A percentile compares a stretch with the other conserved stretches of the same genome.
Evolutionary conservation across 2,113 vertebrate species (phyloP).

Genomic region (Cynopterus brachyotis): DNA sequence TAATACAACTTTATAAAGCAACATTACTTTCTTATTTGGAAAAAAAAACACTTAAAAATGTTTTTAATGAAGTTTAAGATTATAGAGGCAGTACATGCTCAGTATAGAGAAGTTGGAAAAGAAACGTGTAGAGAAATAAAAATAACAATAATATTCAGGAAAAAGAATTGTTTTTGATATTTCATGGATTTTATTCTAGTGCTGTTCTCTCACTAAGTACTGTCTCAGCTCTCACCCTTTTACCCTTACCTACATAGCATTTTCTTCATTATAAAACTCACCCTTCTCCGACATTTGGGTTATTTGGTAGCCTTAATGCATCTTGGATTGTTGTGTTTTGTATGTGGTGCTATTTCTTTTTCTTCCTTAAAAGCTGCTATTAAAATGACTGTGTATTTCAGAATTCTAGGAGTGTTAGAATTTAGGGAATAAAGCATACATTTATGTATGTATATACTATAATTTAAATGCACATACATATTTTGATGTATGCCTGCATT

Average conservation of each 20-base stretch:
- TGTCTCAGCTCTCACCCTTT: not conserved
- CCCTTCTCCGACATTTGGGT: not conserved
- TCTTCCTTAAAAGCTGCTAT: conserved; percentile 56
- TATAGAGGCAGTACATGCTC: not conserved
- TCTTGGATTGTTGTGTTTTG: not conserved
- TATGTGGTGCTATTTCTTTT: conserved; percentile 52
- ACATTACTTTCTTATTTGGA: not conserved
- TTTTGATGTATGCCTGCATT: conserved; percentile 26
- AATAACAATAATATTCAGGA: not conserved
- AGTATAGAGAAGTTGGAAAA: not conserved
- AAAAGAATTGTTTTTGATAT: not conserved
- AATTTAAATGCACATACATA: conserved; percentile 53
- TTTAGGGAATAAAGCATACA: conserved; percentile 21
- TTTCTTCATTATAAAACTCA: conserved; percentile 10
- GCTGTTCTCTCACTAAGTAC: not conserved
- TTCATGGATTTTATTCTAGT: not conserved
- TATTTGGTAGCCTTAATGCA: conserved; percentile 2
- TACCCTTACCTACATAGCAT: not conserved
- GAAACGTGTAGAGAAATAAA: not conserved
- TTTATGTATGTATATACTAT: conserved; percentile 47
- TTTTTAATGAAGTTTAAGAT: conserved; percentile 7
- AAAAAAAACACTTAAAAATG: not conserved
- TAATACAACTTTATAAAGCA: not conserved
- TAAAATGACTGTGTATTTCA: conserved; percentile 58
- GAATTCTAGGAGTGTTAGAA: conserved; percentile 53